Percentiles rank a stretch among this genome's conserved stretches.
phyloP scores from a whole-genome alignment of 2,113 vertebrate species.

The Girardinichthys multiradiatus region DNA sequence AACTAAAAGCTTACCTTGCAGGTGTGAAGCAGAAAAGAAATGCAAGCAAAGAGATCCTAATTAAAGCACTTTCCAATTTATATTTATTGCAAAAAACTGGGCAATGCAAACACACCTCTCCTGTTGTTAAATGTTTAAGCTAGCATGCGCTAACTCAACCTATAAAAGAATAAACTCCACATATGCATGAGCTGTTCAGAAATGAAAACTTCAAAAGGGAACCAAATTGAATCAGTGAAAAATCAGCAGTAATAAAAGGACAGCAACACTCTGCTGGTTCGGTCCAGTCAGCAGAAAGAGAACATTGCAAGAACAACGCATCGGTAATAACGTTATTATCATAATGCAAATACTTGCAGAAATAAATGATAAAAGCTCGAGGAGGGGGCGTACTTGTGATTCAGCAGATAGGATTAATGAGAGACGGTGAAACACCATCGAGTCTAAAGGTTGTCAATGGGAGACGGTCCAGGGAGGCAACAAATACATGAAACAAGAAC shows the following conservation, averaged over 20 bases:
- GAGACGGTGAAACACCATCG: not conserved
- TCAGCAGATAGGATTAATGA: slow-evolving; percentile 35
- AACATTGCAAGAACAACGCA: slow-evolving; percentile 16
- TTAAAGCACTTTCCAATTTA: no score
- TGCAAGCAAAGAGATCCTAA: not conserved
- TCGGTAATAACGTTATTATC: slow-evolving; percentile 23
- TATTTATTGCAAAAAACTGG: slow-evolving; percentile 11
- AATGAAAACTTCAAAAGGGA: not conserved
- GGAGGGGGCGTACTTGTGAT: not conserved
- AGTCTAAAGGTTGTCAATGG: slow-evolving; percentile 20
- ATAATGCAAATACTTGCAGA: slow-evolving; percentile 38
- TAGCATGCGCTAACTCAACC: not conserved
- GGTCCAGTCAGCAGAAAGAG: slow-evolving; percentile 45
- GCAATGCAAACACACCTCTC: not conserved
- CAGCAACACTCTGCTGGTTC: slow-evolving; percentile 32
- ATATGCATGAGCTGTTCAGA: not conserved
- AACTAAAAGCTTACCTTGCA: not conserved
- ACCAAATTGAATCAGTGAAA: not conserved
- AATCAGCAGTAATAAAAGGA: slow-evolving; percentile 23
- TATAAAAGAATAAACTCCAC: slow-evolving; percentile 13
- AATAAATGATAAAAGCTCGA: slow-evolving; percentile 26
- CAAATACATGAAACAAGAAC: slow-evolving; percentile 15
- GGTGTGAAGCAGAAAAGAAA: slow-evolving; percentile 9
- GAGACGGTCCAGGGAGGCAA: not conserved
- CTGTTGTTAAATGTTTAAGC: slow-evolving; percentile 9